Percentiles rank a stretch among this genome's conserved stretches.
Conservation (phyloP, 2,888 invertebrate genomes). For the Saturnia japonica region DNA sequence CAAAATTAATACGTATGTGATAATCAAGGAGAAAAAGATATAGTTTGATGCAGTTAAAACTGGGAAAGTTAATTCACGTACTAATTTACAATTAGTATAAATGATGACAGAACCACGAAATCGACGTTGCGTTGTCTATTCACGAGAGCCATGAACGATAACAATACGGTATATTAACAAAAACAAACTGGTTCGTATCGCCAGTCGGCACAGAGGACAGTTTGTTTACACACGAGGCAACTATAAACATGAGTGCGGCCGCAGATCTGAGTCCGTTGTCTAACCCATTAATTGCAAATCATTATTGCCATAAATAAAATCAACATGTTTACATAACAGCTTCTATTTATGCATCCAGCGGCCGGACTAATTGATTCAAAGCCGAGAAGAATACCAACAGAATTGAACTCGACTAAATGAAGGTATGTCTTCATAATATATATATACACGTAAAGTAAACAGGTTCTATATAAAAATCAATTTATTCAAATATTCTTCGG, state of each 20-base stretch:
- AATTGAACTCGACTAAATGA: not conserved
- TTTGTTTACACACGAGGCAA: conserved; percentile 45
- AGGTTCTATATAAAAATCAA: conserved; percentile 29
- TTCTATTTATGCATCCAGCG: conserved; percentile 19
- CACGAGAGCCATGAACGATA: conserved; percentile 47
- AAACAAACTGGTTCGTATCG: conserved; percentile 52
- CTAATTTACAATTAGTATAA: not conserved
- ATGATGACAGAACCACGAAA: not conserved
- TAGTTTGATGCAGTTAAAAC: not conserved
- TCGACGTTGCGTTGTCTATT: conserved; percentile 49
- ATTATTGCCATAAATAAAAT: conserved; percentile 39
- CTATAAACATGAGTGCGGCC: conserved; percentile 45
- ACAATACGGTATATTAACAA: conserved; percentile 50
- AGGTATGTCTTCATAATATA: not conserved
- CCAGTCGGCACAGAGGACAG: conserved; percentile 26
- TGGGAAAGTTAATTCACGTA: not conserved
- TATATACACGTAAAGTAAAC: not conserved
- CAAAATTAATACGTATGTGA: not conserved
- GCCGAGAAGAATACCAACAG: not conserved
- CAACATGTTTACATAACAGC: conserved; percentile 28
- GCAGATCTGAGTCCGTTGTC: conserved; percentile 36
- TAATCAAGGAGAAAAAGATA: not conserved
- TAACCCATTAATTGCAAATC: conserved; percentile 39
- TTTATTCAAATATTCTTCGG: conserved; percentile 58
- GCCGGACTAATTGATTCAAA: conserved; percentile 17